Conservation (phyloP, 1,140 invertebrate species). For the Melipona quadrifasciata region DNA sequence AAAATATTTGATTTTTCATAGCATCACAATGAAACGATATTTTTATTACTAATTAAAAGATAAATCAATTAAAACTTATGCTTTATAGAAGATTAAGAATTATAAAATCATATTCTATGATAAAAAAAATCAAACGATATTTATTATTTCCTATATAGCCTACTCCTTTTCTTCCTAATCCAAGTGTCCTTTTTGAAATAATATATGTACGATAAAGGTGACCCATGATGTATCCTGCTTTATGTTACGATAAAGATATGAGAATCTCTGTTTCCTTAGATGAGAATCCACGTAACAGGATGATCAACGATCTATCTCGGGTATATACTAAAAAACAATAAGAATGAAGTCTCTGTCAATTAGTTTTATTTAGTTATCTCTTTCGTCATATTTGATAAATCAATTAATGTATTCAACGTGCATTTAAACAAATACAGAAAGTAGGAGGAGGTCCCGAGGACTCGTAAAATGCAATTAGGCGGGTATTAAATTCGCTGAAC, state of each 20-base stretch:
- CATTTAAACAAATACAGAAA: slow-evolving; percentile 70
- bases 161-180: background rate
- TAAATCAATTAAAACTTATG: background rate
- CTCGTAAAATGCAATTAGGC: slow-evolving; percentile 72
- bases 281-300: background rate
- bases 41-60: background rate
- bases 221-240: background rate
- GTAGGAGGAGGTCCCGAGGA: slow-evolving; percentile 36
- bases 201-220: background rate
- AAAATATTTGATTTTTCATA: slow-evolving; percentile 2
- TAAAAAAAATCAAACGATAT: background rate
- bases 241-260: background rate
- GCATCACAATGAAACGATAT: slow-evolving; percentile 8
- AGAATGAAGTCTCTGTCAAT: slow-evolving; percentile 50
- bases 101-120: background rate
- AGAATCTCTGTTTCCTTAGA: background rate
- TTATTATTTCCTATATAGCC: background rate
- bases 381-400: slow-evolving; percentile 69
- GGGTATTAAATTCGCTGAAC: slow-evolving; percentile 64
- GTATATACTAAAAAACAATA: slow-evolving; percentile 25
- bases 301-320: slow-evolving; percentile 1
- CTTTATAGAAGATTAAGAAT: background rate
- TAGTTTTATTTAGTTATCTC: slow-evolving; percentile 71
- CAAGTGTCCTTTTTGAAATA: background rate
- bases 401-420: slow-evolving; percentile 72